A percentile compares a stretch with the other conserved stretches of the same genome.
phyloP scores from a whole-genome alignment of 2,113 vertebrate genomes.

The Scomber colias region DNA sequence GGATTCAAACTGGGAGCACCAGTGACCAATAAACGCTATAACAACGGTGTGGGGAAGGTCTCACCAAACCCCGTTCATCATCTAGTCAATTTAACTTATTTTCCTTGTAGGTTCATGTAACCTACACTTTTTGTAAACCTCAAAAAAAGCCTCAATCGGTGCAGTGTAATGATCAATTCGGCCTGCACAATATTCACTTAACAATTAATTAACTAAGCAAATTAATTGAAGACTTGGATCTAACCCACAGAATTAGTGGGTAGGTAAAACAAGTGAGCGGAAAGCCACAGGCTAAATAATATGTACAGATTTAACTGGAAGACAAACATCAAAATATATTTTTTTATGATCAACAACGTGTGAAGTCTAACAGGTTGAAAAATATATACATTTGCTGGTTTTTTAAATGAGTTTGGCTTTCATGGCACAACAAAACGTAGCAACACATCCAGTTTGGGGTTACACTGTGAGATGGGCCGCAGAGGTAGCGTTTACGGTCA shows the following conservation, averaged over 20 bases:
- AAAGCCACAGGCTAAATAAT: too few species aligned
- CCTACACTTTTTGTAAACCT: neutral
- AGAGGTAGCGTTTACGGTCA: neutral
- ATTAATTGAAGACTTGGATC: too few species aligned
- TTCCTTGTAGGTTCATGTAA: neutral
- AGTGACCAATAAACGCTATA: too few species aligned
- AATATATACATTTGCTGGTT: neutral
- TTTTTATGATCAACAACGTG: neutral
- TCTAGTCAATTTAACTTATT: fast-evolving
- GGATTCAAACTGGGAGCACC: too few species aligned
- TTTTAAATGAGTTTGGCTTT: too few species aligned
- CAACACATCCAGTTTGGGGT: too few species aligned
- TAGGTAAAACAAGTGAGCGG: too few species aligned
- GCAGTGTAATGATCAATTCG: neutral
- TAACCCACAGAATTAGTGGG: too few species aligned
- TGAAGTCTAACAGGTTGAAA: neutral
- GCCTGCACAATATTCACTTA: fast-evolving
- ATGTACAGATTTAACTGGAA: too few species aligned
- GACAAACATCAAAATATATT: neutral
- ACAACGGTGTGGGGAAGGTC: too few species aligned
- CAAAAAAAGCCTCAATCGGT: fast-evolving
- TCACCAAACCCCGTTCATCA: neutral
- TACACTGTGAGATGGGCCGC: neutral
- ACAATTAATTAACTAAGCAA: neutral
- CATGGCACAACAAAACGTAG: too few species aligned